Evolutionary conservation across 2,888 invertebrate species (phyloP).

Genomic region (Latheticus oryzae): DNA sequence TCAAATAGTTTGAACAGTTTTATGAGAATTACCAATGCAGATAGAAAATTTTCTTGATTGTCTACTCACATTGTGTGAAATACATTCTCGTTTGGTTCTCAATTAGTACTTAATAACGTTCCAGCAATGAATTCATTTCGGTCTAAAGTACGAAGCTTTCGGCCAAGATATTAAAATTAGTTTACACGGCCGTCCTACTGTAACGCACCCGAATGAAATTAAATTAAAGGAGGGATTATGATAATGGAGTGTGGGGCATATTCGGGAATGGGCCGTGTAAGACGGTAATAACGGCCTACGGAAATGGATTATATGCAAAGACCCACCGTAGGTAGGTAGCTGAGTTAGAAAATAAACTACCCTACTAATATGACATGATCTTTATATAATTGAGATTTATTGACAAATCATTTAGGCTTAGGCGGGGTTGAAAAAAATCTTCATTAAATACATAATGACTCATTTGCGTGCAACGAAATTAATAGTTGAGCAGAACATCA

Average conservation of each 20-base stretch:
- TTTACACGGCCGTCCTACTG: constrained; percentile 32
- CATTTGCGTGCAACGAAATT: no score
- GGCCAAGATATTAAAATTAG: constrained; percentile 33
- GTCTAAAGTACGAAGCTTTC: constrained; percentile 13
- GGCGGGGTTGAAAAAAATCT: constrained; percentile 7
- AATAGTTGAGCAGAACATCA: no score
- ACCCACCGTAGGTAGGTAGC: no score
- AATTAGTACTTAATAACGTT: constrained; percentile 36
- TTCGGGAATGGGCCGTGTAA: constrained; percentile 23
- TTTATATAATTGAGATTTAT: constrained; percentile 27
- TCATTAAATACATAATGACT: no score
- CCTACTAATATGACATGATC: constrained; percentile 19
- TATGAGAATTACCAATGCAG: no score
- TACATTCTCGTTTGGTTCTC: constrained; percentile 28
- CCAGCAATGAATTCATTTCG: constrained; percentile 32
- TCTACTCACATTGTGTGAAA: no score
- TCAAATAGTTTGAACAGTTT: no score
- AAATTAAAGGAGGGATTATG: constrained; percentile 33
- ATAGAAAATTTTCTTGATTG: no score
- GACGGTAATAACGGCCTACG: constrained; percentile 15
- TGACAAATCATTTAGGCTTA: constrained; percentile 20
- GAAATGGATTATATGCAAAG: constrained; percentile 14
- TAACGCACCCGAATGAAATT: constrained; percentile 33
- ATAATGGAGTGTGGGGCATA: constrained; percentile 28
- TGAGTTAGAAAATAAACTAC: constrained; percentile 26